Evolutionary conservation across 2,797 vertebrate genomes (phyloP), one percentile per base, ranked within the genome.

Genomic region (Gymnoscopelus braueri): DNA sequence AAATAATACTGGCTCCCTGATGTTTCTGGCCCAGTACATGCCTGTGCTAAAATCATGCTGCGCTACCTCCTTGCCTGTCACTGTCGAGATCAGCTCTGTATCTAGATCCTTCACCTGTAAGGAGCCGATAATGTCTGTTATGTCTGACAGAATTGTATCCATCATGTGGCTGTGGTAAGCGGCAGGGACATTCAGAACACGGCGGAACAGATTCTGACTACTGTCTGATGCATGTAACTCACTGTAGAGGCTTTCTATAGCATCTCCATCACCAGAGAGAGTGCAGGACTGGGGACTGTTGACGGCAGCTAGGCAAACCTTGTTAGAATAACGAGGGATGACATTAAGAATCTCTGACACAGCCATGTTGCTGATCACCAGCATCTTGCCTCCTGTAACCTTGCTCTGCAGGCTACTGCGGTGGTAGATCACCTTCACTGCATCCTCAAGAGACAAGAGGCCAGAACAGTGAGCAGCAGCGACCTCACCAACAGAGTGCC

Each of bases 121-220:
- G 61, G 55, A 6, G 2, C 79, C 75, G 57, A 96, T 81, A 5
- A 8, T 86, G 48, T 86, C 75, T 67, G 93, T 88, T 62, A 96
- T 57, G 23, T 92, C 86, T 0, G 66, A 48, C 0, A 96, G 55
- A 68, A 97, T 92, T 55, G 87, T 81, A 73, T 97, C 94, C 96
- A 97, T 96, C 88, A 95, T 89, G 15, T 93, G 89, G 79, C 96
- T 96, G 71, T 97, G 96, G 73, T 96, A 97, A 0, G 95, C 95
- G 74, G 84, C 89, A 49, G 95, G 90, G 19, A 96, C 92, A 71
- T 94, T 90, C 80, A 97, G 84, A 57, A 90, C 44, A 63, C 76
- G 89, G 52, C 96, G 94, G 69, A 96, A 96, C 48, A 95, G 49
- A 58, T 95, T 93, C 65, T 86, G 90, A 39, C 84, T 75, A 3